Base-by-base conservation (phyloP, 2,797 vertebrate genomes). In the Pseudopleuronectes americanus region DNA sequence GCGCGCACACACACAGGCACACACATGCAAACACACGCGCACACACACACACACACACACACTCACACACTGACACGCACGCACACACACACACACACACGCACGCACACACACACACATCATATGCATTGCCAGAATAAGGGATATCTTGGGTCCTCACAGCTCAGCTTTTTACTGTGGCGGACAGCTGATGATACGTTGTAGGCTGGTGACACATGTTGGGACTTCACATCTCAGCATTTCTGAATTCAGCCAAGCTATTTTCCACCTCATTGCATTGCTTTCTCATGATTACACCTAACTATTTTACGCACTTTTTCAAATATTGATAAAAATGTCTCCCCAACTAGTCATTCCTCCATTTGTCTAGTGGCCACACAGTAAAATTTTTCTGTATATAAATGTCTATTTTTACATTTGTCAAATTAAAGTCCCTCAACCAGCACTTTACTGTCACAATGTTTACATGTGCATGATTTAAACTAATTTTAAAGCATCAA, bases 231-330 rank as follows among this genome's bases (percentile, higher is more conserved):
- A 55, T 16, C 68, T 87, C 71, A 86, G 64, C 69, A 61, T 65
- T 76, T 85, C 77, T 82, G 49, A 68, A 58, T 81, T 31, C 61
- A 81, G 69, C 48, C 56, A 71, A 77, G 57, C 68, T 76, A 81
- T 80, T 84, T 80, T 62, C 43, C 65, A 70, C 59, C 21, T 31
- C 31, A 21, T 33, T 60, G 23, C 24, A 57, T 64, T 59, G 54
- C 49, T 52, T 79, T 51, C 31, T 17, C n/a, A 28, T 57, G 7
- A 65, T 19, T 58, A 59, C 60, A 9, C 14, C 9, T 19, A 53
- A 66, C 24, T 43, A 21, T 68, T 52, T 22, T 57, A 43, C 23
- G 23, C 41, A 26, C 4, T n/a, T 19, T 58, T 31, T 26, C 2
- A 51, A 41, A 64, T 71, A 28, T 23, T 14, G 10, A 3, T 60